Percentiles rank a stretch among this genome's conserved stretches.
Conservation (phyloP, 2,113 vertebrate genomes). For the Leucoraja erinaceus region DNA sequence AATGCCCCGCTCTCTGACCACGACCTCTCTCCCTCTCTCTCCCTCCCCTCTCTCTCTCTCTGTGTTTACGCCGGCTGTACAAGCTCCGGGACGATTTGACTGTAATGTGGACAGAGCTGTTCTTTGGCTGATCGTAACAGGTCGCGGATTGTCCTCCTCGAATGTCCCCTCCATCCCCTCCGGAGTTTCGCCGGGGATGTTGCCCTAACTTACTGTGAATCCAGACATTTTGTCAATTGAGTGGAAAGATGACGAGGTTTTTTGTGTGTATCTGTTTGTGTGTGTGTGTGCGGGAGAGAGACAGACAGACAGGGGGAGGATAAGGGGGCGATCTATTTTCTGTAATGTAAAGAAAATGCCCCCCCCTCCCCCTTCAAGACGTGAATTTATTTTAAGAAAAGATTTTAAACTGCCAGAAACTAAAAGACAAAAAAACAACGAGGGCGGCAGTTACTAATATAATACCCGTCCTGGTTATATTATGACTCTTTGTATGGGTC, state of each 20-base stretch:
- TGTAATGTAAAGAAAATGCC: background rate
- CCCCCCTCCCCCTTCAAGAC: background rate
- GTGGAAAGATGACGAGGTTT: background rate
- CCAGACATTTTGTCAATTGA: slow-evolving; percentile 9
- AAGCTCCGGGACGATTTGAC: no score
- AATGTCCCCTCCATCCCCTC: background rate
- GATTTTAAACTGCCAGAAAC: background rate
- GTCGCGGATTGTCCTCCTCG: background rate
- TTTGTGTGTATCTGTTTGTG: no score
- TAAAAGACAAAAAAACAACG: no score
- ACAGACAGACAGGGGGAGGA: no score
- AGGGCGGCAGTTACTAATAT: background rate
- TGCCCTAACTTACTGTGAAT: slow-evolving; percentile 29
- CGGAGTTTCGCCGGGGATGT: background rate
- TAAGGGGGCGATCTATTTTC: background rate
- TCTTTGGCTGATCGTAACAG: no score
- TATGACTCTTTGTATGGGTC: no score
- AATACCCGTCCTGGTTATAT: background rate
- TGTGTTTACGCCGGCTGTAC: no score
- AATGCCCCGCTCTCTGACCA: background rate
- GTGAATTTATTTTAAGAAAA: background rate
- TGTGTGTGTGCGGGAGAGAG: background rate
- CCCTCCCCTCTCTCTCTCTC: no score
- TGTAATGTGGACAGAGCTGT: background rate
- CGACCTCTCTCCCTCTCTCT: no score